Base-by-base conservation (phyloP, 2,113 vertebrate genomes). In the Xyrauchen texanus region DNA sequence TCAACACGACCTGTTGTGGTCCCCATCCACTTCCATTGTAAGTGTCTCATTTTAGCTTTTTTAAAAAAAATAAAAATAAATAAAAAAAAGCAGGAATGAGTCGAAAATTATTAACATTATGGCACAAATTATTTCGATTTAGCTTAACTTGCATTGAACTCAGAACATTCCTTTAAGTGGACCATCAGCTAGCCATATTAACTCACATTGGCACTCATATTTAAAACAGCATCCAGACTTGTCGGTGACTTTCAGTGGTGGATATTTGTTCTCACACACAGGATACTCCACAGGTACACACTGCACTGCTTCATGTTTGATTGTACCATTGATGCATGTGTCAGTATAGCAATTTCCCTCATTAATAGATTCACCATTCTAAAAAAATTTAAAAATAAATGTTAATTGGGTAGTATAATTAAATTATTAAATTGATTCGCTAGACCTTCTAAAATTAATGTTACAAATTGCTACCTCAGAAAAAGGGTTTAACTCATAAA, bases 131-230 rank as follows among this genome's bases (percentile, higher is more conserved):
- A 34, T 34, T 1, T 34, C 21, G 21, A 34, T 34, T 34, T 34
- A 34, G 21, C 21, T 34, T 34, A 34, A 34, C 21, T 34, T 34
- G 21, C 21, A 34, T 34, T 34, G 21, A 34, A 34, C 21, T 3
- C 21, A 3, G 21, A 34, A 34, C 21, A 34, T 34, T 34, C 21
- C 21, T 34, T 10, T 67, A n/a, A 42, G 11, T 12, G 9, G 15
- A 78, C 68, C 5, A 70, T 45, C 7, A 65, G 11, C 6, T 11
- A 3, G 1, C 7, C 6, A 51, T 34, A 0, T 61, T 16, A 65
- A 84, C 96, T 96, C 91, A 98, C 96, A 97, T 82, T 94, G 90
- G 84, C 96, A 98, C 47, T 95, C 88, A 8, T 95, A 93, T 4
- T 87, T 84, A 5, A 75, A 82, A 82, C 96, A 98, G 80, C 96